These are phyloP conservation scores for Toxostoma redivivum DNA, from an alignment of 2,113 vertebrate genomes.

Conservation along the genomic window DNA sequence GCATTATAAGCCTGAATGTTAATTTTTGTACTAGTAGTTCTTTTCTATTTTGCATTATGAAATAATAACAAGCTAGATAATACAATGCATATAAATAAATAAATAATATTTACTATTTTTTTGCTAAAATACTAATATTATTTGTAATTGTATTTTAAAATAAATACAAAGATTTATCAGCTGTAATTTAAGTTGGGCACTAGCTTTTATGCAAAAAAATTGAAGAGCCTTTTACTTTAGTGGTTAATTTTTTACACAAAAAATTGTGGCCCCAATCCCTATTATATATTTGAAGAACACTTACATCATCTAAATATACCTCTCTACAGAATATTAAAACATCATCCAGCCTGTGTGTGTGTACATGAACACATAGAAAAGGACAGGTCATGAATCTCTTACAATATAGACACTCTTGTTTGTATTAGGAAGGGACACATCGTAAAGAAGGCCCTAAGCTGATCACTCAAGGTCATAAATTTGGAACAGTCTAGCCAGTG, in stretches of 20 bases:
- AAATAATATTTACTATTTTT: not conserved
- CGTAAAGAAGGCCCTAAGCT: not conserved
- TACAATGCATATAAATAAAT: not conserved
- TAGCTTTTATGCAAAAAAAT: not conserved
- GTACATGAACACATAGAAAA: accelerated
- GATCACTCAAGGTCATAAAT: not conserved
- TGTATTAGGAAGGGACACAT: not conserved
- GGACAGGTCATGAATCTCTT: not conserved
- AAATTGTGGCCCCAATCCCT: not conserved
- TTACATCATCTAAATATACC: not conserved
- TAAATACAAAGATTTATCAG: not conserved
- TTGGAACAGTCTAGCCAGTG: not conserved
- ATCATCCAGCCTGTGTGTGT: not conserved
- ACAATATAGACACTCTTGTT: not conserved
- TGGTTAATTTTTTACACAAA: not conserved
- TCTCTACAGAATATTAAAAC: not conserved
- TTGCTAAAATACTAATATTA: not conserved
- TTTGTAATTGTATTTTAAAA: not conserved
- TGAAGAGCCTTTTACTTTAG: not conserved
- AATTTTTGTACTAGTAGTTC: not conserved
- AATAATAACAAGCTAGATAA: not conserved
- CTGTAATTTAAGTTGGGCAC: not conserved
- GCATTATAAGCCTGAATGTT: not conserved
- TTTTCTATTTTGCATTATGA: not conserved
- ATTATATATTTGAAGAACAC: not conserved